Conservation (phyloP, 2,888 invertebrate genomes). For the Polydesmus complanatus region DNA sequence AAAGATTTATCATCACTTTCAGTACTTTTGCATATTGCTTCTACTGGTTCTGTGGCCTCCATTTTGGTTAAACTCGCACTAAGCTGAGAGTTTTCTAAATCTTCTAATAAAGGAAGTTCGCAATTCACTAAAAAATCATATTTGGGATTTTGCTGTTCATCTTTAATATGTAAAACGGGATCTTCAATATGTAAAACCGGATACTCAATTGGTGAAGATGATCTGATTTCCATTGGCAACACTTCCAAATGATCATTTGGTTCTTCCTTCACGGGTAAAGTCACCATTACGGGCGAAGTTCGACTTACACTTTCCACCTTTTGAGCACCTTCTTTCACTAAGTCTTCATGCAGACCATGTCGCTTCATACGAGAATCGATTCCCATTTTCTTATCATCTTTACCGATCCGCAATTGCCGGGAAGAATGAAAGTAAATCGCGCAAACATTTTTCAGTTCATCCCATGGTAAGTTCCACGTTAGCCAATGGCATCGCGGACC, state of each 20-base stretch:
- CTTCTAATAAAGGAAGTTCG: too few species aligned
- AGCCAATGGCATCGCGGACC: constrained; percentile 9
- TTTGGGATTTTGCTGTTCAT: too few species aligned
- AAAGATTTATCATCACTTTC: too few species aligned
- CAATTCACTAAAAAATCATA: too few species aligned
- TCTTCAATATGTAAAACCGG: neutral
- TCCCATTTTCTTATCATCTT: neutral
- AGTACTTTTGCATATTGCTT: too few species aligned
- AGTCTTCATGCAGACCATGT: neutral
- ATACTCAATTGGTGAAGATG: too few species aligned
- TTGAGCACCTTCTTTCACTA: neutral
- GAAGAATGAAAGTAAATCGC: neutral
- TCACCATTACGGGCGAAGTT: too few species aligned
- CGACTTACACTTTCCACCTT: neutral
- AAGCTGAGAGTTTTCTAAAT: too few species aligned
- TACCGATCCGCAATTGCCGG: neutral
- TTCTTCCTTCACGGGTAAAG: neutral
- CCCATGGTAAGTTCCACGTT: constrained; percentile 10
- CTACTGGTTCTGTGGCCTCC: too few species aligned
- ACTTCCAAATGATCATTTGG: neutral
- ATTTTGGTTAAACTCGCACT: too few species aligned
- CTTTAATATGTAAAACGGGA: too few species aligned
- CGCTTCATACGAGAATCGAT: constrained; percentile 5
- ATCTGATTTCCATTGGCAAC: too few species aligned
- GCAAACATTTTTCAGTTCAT: constrained; percentile 1